Percentiles rank a stretch among this genome's conserved stretches.
Evolutionary conservation across 2,797 vertebrate genomes (phyloP).

Genomic region (Tachyglossus aculeatus): DNA sequence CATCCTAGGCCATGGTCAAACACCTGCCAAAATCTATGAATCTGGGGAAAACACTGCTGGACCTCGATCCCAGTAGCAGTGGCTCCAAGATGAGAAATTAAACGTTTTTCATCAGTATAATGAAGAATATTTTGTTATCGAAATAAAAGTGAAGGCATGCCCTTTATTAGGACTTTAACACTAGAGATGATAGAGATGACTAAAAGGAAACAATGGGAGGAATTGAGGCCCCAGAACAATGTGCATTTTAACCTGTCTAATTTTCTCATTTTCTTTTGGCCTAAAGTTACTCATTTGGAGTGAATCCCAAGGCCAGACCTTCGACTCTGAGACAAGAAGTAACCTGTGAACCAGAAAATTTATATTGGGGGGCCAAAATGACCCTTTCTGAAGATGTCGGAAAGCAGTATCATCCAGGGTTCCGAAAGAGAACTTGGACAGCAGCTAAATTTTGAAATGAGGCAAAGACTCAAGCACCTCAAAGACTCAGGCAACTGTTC

Average conservation of each 20-base stretch:
- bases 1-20: not conserved
- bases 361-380: conserved; percentile 6
- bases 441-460: not conserved
- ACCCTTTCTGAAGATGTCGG: not conserved
- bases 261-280: not conserved
- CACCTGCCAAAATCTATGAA: not conserved
- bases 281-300: not conserved
- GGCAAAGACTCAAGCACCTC: conserved; percentile 21
- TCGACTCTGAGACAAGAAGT: not conserved
- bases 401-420: not conserved
- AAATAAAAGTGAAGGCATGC: not conserved
- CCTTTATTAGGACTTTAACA: conserved; percentile 10
- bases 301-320: conserved; percentile 1
- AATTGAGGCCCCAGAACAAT: not conserved
- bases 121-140: conserved; percentile 8
- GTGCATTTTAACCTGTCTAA: not conserved
- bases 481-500: conserved; percentile 58
- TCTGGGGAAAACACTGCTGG: not conserved
- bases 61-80: not conserved
- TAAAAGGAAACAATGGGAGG: not conserved
- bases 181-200: too few species aligned
- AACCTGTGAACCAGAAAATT: not conserved
- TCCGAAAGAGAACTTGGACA: not conserved
- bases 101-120: too few species aligned
- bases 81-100: not conserved